Evolutionary conservation across 1,140 invertebrate genomes (phyloP), one percentile per base, ranked within the genome.

Genomic region (Sminthurinus signatus): DNA sequence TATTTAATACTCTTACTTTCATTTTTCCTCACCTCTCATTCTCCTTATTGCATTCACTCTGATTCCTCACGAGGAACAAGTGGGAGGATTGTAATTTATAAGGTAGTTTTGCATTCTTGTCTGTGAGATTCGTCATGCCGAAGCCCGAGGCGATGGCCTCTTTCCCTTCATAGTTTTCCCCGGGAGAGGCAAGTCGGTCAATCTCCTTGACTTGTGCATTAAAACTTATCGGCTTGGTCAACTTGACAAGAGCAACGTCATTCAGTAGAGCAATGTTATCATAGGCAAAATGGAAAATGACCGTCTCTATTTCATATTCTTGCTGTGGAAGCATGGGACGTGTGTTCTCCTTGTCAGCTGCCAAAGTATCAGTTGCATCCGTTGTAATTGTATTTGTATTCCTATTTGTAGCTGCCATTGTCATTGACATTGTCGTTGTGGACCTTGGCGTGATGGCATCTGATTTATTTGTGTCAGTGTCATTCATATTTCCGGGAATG

Each of bases 231-330:
- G 23, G 32, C 25, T 51, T 43, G 12, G 60, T 67, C 17, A 67
- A 28, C 39, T 62, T 62, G 23, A 67, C 21, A 12, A 67, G 27
- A 1, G 61, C 65, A 5, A 67, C 29, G 42, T 67, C 65, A 55
- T 67, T 63, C 17, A 63, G 15, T 4, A 67, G 42, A 1, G 62
- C 28, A 27, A 32, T 19, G 27, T 56, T 39, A 55, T 67, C 65
- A 21, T 67, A 67, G 5, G 54, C 65, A 28, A 60, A 67, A 25
- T 67, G 65, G 48, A 67, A 43, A 2, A 48, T 27, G 15, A 67
- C 56, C 5, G 56, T 58, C 57, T 63, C 65, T 10, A 67, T 46
- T 0, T 63, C 65, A 56, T 63, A 63, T 14, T 52, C n/a, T 23
- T 59, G 51, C 29, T 60, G 57, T 2, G 51, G 32, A 12, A 46